Evolutionary conservation across 2,888 invertebrate genomes (phyloP).

Genomic region (Hoplodrina ambigua): DNA sequence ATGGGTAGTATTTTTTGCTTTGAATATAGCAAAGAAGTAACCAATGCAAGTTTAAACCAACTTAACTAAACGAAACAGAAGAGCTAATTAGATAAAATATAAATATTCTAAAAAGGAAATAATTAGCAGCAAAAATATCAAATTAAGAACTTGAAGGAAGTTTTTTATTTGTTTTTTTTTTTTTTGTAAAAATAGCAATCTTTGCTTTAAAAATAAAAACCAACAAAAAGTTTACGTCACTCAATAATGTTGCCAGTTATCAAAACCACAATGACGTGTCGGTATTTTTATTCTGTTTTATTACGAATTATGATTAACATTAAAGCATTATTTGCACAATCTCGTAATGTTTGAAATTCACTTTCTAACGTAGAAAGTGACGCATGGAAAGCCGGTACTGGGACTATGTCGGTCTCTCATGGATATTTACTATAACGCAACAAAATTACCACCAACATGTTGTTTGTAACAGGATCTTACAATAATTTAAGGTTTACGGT

Average conservation of each 20-base stretch:
- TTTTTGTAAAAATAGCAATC: not conserved
- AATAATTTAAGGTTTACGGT: not conserved
- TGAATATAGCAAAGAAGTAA: not conserved
- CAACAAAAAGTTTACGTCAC: not conserved
- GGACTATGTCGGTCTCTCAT: constrained; percentile 23
- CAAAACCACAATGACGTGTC: constrained; percentile 13
- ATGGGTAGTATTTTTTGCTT: not conserved
- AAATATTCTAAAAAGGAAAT: not conserved
- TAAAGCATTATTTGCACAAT: constrained; percentile 57
- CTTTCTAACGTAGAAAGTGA: constrained; percentile 66
- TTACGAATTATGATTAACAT: constrained; percentile 47
- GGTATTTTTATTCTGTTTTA: constrained; percentile 21
- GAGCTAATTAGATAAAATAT: not conserved
- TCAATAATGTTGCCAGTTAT: constrained; percentile 32
- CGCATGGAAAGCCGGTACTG: constrained; percentile 61
- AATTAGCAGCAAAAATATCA: constrained; percentile 1
- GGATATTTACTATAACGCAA: constrained; percentile 41
- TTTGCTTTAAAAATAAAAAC: not conserved
- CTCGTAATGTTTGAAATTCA: constrained; percentile 61
- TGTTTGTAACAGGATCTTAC: constrained; percentile 15
- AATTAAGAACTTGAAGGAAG: constrained; percentile 3
- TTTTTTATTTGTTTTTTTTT: too few species aligned
- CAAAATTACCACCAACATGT: constrained; percentile 38
- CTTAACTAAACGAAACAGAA: constrained; percentile 3
- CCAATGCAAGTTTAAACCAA: not conserved